These are phyloP conservation scores for Corythornis cristatus DNA, from an alignment of 2,113 vertebrate genomes.

Conservation along the genomic window DNA sequence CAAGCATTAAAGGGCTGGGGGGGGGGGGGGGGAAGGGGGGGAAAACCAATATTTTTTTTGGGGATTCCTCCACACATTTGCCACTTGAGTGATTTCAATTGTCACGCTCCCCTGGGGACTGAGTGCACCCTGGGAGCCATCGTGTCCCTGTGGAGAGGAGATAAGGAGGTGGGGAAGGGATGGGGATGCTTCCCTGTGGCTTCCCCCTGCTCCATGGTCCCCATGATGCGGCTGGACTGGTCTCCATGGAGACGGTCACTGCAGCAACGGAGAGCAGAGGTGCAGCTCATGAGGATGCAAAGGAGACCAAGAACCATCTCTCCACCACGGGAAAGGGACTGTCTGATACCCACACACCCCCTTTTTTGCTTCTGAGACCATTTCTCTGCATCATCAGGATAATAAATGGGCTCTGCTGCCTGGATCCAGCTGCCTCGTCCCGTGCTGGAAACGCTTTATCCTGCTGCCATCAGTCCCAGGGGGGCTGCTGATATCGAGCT, in stretches of 20 bases:
- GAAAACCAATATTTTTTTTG: conserved; percentile 6
- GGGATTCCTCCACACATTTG: conserved; percentile 22
- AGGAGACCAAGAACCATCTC: background rate
- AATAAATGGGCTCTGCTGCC: background rate
- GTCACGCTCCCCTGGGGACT: background rate
- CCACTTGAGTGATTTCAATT: conserved; percentile 6
- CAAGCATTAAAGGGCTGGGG: too few relatives aligned
- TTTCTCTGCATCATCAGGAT: background rate
- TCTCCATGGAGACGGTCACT: conserved; percentile 62
- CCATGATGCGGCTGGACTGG: background rate
- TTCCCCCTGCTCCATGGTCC: background rate
- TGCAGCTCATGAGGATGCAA: background rate
- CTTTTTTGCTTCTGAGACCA: background rate
- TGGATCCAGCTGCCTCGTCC: background rate
- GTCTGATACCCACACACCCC: rapidly evolving
- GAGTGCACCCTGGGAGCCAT: background rate
- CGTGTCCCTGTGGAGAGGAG: background rate
- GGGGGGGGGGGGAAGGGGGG: background rate
- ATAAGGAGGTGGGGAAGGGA: background rate
- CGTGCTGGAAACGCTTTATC: background rate
- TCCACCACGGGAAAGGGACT: background rate
- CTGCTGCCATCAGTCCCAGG: background rate
- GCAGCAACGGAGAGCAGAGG: conserved; percentile 8
- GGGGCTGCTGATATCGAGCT: background rate
- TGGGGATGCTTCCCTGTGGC: background rate